Percentiles rank a stretch among this genome's conserved stretches.
phyloP scores from a whole-genome alignment of 1,140 invertebrate genomes.

The Caenorhabditis brenneri region DNA sequence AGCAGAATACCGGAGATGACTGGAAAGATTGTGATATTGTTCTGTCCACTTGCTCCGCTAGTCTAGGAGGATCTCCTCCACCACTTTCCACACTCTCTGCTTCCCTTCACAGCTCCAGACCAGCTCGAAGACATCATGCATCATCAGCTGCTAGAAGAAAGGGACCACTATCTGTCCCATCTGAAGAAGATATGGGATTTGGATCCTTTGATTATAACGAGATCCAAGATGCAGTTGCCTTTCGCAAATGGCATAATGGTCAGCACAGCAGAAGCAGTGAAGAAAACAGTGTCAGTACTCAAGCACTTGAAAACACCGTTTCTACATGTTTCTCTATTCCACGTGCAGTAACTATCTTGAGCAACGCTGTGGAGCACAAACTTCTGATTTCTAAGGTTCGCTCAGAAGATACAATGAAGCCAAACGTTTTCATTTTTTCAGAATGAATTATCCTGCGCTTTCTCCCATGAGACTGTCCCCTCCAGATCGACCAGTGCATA shows the following conservation, averaged over 20 bases:
- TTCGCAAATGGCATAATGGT: slow-evolving; percentile 63
- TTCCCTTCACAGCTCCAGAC: slow-evolving; percentile 56
- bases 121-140: slow-evolving; percentile 46
- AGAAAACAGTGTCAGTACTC: slow-evolving; percentile 45
- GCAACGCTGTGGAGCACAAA: slow-evolving; percentile 71
- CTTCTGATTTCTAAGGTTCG: slow-evolving; percentile 65
- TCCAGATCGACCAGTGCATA: slow-evolving; percentile 71
- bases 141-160: slow-evolving; percentile 35
- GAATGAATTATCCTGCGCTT: slow-evolving; percentile 71
- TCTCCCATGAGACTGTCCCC: slow-evolving; percentile 72
- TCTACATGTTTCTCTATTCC: slow-evolving; percentile 72
- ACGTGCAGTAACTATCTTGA: slow-evolving; percentile 67
- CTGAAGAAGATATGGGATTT: slow-evolving; percentile 69
- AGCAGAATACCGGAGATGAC: slow-evolving; percentile 73
- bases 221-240: slow-evolving; percentile 63
- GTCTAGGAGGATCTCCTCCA: slow-evolving; percentile 72
- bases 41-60: slow-evolving; percentile 72
- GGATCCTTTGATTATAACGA: slow-evolving; percentile 71
- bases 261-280: slow-evolving; percentile 46
- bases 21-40: slow-evolving; percentile 72
- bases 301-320: slow-evolving; percentile 68
- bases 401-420: not conserved
- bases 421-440: not conserved
- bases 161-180: slow-evolving; percentile 56
- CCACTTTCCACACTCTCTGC: slow-evolving; percentile 64